Evolutionary conservation across 2,113 vertebrate genomes (phyloP).

Genomic region (Gnathonemus longibarbis): DNA sequence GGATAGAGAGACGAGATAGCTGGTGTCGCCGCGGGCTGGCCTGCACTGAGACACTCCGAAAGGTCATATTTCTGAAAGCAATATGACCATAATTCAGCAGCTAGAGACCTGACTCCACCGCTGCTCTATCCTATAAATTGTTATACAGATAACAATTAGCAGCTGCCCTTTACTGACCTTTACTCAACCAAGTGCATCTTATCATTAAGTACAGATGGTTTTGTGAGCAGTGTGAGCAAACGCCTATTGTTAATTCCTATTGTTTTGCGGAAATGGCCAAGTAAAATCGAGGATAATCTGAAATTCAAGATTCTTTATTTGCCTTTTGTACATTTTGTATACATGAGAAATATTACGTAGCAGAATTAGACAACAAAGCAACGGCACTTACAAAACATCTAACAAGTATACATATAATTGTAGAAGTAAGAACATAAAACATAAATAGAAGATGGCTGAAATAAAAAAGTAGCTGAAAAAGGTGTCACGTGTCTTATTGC

Average conservation of each 20-base stretch:
- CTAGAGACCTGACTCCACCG: neutral
- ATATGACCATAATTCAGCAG: constrained; percentile 37
- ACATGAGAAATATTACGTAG: neutral
- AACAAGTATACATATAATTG: neutral
- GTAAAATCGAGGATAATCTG: neutral
- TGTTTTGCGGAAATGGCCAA: neutral
- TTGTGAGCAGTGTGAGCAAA: neutral
- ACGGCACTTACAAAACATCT: neutral
- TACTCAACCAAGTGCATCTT: neutral
- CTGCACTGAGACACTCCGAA: constrained; percentile 35
- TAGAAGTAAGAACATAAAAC: neutral
- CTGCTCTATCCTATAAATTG: neutral
- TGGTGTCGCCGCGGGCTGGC: constrained; percentile 32
- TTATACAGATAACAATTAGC: neutral
- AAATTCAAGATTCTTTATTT: neutral
- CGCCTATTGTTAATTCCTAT: neutral
- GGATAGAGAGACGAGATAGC: constrained; percentile 39
- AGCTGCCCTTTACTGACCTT: neutral
- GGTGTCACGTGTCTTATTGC: neutral
- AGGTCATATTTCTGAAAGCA: constrained; percentile 36
- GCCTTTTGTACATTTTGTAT: neutral
- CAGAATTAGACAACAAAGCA: neutral
- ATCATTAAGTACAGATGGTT: neutral
- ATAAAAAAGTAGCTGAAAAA: neutral
- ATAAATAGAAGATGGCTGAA: neutral